These are phyloP conservation scores for Diachasma alloeum DNA, from an alignment of 1,140 invertebrate genomes.

Conservation along the genomic window DNA sequence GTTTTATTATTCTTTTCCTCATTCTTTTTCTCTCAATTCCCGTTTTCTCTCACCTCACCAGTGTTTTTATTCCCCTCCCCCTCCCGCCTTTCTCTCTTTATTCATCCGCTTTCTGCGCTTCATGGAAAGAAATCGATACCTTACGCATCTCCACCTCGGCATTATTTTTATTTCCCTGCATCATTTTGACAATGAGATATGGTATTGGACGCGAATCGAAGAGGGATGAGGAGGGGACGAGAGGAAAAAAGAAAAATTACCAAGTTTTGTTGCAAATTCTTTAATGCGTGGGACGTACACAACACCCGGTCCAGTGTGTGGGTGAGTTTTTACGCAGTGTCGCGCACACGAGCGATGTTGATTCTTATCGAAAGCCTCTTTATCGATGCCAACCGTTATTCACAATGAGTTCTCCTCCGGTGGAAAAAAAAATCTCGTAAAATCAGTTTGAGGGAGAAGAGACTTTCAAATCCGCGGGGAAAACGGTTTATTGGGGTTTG, in stretches of 20 bases:
- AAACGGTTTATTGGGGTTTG: not conserved
- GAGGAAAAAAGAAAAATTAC: conserved; percentile 22
- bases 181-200: not conserved
- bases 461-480: not conserved
- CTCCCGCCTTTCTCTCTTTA: not conserved
- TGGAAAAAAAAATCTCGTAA: not conserved
- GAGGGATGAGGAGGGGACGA: not conserved
- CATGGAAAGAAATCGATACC: conserved; percentile 21
- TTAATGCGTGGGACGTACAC: conserved; percentile 1
- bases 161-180: conserved; percentile 1
- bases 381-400: conserved; percentile 15
- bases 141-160: conserved; percentile 12
- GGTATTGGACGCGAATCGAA: not conserved
- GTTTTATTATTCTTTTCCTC: conserved; percentile 16
- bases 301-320: not conserved
- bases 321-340: conserved; percentile 16
- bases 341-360: conserved; percentile 21
- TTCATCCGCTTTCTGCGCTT: not conserved
- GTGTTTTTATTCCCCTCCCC: not conserved
- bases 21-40: conserved; percentile 15
- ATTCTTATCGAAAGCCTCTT: conserved; percentile 21
- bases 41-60: not conserved
- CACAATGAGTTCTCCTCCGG: not conserved
- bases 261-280: conserved; percentile 18
- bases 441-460: not conserved